Conservation (phyloP, 2,113 vertebrate species). For the Solea senegalensis region DNA sequence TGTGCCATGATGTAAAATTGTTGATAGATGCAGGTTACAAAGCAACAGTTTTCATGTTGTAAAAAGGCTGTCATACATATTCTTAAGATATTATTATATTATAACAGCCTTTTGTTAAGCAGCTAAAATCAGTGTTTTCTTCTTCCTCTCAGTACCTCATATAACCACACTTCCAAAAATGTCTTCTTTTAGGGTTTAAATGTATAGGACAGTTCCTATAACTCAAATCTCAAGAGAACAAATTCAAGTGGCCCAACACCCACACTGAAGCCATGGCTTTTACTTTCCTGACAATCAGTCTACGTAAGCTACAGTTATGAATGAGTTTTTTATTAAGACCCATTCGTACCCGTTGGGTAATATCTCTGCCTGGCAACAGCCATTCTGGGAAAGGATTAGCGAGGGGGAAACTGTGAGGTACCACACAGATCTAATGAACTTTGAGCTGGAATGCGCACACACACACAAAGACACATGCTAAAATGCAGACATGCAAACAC, state of each 20-base stretch:
- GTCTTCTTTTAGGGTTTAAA: background rate
- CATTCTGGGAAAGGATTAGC: constrained; percentile 74
- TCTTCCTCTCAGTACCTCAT: no score
- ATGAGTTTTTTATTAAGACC: constrained; percentile 26
- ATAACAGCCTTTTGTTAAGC: no score
- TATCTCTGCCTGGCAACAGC: constrained; percentile 75
- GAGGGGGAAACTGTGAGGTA: constrained; percentile 26
- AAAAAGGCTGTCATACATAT: no score
- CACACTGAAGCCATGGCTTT: background rate
- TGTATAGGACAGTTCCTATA: background rate
- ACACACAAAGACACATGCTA: constrained; percentile 21
- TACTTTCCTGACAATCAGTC: background rate
- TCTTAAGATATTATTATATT: no score
- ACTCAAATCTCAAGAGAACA: background rate
- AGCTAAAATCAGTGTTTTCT: no score
- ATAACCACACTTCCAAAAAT: no score
- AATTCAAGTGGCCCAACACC: background rate
- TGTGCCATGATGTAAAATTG: no score
- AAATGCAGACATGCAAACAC: constrained; percentile 48
- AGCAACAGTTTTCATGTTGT: no score
- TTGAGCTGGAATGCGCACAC: constrained; percentile 60
- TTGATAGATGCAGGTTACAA: no score
- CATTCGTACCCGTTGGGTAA: constrained; percentile 46
- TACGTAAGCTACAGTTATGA: constrained; percentile 17
- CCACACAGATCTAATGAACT: constrained; percentile 62